Evolutionary conservation across 2,888 invertebrate species (phyloP), one percentile per base, ranked within the genome.

Genomic region (Dorcus parallelipipedus): DNA sequence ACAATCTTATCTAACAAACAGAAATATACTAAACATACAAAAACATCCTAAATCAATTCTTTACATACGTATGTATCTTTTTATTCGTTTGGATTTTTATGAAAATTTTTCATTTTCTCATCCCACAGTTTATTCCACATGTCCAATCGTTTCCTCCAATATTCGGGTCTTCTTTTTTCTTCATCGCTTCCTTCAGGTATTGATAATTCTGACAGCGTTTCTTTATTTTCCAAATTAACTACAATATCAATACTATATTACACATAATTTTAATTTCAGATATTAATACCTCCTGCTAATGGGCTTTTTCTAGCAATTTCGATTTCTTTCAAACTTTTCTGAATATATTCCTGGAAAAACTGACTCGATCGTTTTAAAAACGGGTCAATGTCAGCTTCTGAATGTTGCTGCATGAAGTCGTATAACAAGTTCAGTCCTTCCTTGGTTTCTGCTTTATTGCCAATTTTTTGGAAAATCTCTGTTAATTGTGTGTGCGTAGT

Each of bases 391-490:
- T 93, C 92, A 23, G 91, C 90, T 68, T 93, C 91, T 0, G 94
- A 93, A 75, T 93, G 87, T 67, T 90, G 86, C 71, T 86, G 85
- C 80, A 85, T 85, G 71, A 93, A 87, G 68, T 93, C 91, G 66
- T 91, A 93, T 10, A 95, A 79, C 70, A 91, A 86, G 60, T 84
- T 83, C 57, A 97, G 79, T 40, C 95, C 97, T 77, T 93, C 86
- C 66, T 84, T 84, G 3, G 91, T 91, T 61, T 91, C 91, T 63
- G 94, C 91, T 78, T 93, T 94, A 49, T 87, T 89, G 41, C 95
- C 95, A 71, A 96, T 95, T 69, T 95, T 87, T 77, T 91, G 92
- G 69, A 96, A 91, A 70, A 96, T 96, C 71, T 91, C 90, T 0
- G 93, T 90, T 59, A 97, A 80, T 67, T 90, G 88, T 64, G 93